A percentile compares a stretch with the other conserved stretches of the same genome.
phyloP scores from a whole-genome alignment of 1,140 invertebrate genomes.

The Orius laevigatus region DNA sequence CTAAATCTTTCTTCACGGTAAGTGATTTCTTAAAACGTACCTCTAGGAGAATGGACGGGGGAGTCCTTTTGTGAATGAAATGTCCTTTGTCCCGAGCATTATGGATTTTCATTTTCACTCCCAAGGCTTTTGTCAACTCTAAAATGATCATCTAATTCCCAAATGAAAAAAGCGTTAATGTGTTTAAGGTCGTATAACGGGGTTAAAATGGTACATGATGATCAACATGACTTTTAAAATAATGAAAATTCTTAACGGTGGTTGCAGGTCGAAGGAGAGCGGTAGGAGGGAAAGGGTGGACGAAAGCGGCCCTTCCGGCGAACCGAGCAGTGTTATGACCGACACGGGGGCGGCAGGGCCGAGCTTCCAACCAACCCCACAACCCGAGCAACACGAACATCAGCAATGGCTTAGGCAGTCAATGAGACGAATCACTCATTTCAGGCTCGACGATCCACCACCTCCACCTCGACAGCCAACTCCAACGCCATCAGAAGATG shows the following conservation, averaged over 20 bases:
- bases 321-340: not conserved
- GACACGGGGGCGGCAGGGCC: not conserved
- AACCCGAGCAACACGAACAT: not conserved
- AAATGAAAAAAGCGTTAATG: no score
- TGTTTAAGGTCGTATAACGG: no score
- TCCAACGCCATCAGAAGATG: not conserved
- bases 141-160: no score
- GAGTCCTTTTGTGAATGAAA: not conserved
- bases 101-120: no score
- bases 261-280: no score
- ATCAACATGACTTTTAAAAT: no score
- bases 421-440: slow-evolving; percentile 14
- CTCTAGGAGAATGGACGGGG: not conserved
- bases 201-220: no score
- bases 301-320: not conserved
- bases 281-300: not conserved
- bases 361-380: not conserved
- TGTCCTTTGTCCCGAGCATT: not conserved
- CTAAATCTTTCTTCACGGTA: not conserved
- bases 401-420: slow-evolving; percentile 11
- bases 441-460: slow-evolving; percentile 11
- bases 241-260: no score
- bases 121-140: no score
- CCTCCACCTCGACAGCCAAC: not conserved
- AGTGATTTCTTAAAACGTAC: not conserved